Evolutionary conservation across 2,797 vertebrate genomes (phyloP).

Genomic region (Aotus griseimembra): DNA sequence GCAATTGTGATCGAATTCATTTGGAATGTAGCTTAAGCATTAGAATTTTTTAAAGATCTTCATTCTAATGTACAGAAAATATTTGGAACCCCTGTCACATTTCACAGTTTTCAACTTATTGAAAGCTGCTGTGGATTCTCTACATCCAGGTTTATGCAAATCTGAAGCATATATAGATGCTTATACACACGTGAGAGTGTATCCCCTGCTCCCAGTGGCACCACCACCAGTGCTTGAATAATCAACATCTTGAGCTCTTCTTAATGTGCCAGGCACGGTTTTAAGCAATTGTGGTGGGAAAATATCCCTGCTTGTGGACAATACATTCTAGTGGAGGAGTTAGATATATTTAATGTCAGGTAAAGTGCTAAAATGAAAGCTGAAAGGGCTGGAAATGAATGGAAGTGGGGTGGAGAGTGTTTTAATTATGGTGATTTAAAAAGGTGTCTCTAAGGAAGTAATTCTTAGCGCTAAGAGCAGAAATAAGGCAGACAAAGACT

Average conservation of each 20-base stretch:
- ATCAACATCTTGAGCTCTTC: neutral
- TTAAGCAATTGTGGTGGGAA: neutral
- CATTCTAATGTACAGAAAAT: neutral
- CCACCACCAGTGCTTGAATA: neutral
- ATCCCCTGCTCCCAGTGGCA: neutral
- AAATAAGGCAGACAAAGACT: neutral
- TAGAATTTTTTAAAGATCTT: neutral
- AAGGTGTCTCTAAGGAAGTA: neutral
- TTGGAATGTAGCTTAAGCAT: slow-evolving; percentile 23
- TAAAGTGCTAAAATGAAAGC: neutral
- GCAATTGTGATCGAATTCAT: neutral
- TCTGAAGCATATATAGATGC: neutral
- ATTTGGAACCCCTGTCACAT: neutral
- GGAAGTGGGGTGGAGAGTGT: neutral
- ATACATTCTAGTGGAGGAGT: neutral
- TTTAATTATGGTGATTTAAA: neutral
- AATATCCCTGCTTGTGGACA: neutral
- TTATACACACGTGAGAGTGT: too few species aligned
- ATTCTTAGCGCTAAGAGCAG: neutral
- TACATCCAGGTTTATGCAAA: neutral
- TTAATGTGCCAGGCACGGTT: neutral
- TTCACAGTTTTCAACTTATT: neutral
- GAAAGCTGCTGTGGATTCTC: neutral
- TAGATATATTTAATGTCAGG: neutral
- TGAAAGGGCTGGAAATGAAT: neutral